Evolutionary conservation across 2,113 vertebrate species (phyloP).

Genomic region (Polypterus bichir): DNA sequence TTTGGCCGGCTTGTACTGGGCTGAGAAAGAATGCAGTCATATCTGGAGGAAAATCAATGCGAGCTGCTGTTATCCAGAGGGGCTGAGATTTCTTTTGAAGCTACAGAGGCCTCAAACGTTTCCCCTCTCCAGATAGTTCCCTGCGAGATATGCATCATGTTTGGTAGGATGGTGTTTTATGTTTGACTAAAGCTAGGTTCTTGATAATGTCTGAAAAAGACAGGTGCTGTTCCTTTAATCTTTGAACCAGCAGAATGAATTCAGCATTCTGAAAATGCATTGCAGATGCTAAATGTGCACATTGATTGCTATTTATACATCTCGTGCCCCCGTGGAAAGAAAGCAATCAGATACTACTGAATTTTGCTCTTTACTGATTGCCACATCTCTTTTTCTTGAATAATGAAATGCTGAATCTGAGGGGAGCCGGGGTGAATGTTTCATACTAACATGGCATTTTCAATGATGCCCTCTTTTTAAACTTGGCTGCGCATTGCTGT

Average conservation of each 20-base stretch:
- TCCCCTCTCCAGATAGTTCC: not conserved
- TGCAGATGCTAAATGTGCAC: too few relatives aligned
- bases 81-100: not conserved
- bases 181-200: constrained; percentile 7
- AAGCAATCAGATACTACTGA: too few relatives aligned
- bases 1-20: not conserved
- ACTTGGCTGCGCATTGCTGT: too few relatives aligned
- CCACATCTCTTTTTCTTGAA: too few relatives aligned
- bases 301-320: too few relatives aligned
- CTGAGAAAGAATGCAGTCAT: constrained; percentile 9
- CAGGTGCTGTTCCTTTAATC: not conserved
- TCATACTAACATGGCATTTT: too few relatives aligned
- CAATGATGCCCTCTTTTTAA: too few relatives aligned
- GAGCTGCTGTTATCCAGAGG: not conserved
- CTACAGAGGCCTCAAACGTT: not conserved
- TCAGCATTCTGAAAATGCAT: not conserved
- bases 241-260: not conserved
- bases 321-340: too few relatives aligned
- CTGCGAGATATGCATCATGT: constrained; percentile 17
- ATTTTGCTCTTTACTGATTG: too few relatives aligned
- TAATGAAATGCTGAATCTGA: too few relatives aligned
- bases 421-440: too few relatives aligned
- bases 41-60: constrained; percentile 13
- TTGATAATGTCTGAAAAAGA: constrained; percentile 2
- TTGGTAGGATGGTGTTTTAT: constrained; percentile 7